Base-by-base conservation (phyloP, 2,888 invertebrate species). In the Apotomis turbidana region DNA sequence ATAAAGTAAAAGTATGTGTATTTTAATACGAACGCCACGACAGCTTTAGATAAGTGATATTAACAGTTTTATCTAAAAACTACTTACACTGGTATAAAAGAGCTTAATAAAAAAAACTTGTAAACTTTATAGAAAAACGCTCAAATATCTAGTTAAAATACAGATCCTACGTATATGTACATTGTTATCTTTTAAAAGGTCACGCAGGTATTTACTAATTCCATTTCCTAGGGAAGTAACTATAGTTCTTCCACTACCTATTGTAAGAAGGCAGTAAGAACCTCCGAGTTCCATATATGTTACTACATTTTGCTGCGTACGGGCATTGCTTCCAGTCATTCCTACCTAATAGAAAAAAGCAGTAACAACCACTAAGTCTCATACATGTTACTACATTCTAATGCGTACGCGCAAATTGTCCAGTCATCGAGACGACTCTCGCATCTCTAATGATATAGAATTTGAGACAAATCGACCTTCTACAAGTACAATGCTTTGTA, bases 401-500 rank as follows among this genome's bases (percentile, higher is more conserved):
- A 9, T 55, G 51, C n/a, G 5, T 6, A 54, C 10, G 52, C 5
- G 5, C 10, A 62, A 10, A 12, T 15, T 27, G 44, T 15, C 27
- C 27, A 57, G 44, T 52, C 52, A 46, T 68, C 54, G 5, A 5
- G 44, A 49, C 66, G 66, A 5, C 15, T 12, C 44, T 38, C 15
- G 71, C 60, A 71, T 71, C 27, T 4, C 0, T 71, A 67, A 71
- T 71, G 67, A 62, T 44, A 71, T 67, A 57, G 55, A 67, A 71
- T 71, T 71, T 71, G 67, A 71, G 38, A 61, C 54, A 52, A 59
- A 27, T 38, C 46, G 71, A 36, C 71, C 71, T 71, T 62, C 52
- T 6, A 5, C 58, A 27, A 54, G 54, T 60, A 67, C 60, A 61
- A 60, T 71, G 61, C 8, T 44, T 27, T 41, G 15, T 54, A 46